Base-by-base conservation (phyloP, 2,113 vertebrate species). In the Sinocyclocheilus anophthalmus region DNA sequence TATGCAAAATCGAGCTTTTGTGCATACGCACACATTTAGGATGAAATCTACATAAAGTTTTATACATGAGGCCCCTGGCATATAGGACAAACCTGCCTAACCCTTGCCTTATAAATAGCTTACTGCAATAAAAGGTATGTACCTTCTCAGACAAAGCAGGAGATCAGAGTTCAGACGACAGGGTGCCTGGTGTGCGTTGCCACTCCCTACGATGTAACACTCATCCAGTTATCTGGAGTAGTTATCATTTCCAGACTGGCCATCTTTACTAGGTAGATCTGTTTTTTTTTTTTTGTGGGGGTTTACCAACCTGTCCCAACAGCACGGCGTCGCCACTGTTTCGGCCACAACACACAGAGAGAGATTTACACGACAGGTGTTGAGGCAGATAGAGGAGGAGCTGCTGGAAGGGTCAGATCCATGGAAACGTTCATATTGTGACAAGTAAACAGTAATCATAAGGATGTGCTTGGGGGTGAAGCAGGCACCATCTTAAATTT, bases 391-490 rank as follows among this genome's bases (percentile, higher is more conserved):
- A 57, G 9, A 72, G 59, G 42, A 55, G 50, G 37, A 18, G 50
- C 50, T 18, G 65, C 14, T 30, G 16, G 18, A 26, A 67, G 73
- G 39, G 73, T 42, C 45, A 78, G 45, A 57, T 26, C n/a, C 55
- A 80, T 59, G 77, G 53, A 80, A 61, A 55, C 39, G 8, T 83
- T 69, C 26, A 50, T 37, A 83, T 70, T 48, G 61, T 50, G 63
- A 26, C 42, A 53, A 45, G 61, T 81, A 67, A 81, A 67, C 61
- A 37, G 63, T 26, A 30, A 69, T 81, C 57, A 39, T 13, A 33
- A 33, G 77, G 77, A 61, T 61, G 55, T 61, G 77, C 77, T 33
- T 26, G 18, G 18, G 30, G 77, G 22, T 37, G 53, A 45, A 45
- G 42, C 42, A 45, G 9, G 10, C 42, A 9, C 42, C 2, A 10